Base-by-base conservation (phyloP, 2,888 invertebrate species). In the Lagria hirta region DNA sequence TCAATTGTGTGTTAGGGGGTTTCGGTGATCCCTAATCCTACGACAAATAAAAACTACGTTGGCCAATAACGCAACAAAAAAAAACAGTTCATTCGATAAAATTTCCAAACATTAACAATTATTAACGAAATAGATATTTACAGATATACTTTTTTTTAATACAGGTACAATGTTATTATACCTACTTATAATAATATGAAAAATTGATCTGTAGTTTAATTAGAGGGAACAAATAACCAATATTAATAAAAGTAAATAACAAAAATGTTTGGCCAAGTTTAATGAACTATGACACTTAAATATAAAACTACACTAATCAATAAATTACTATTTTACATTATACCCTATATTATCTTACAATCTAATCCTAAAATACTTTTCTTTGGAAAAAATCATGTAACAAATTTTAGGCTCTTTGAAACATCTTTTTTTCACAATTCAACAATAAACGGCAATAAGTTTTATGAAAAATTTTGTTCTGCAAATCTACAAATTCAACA, bases 281-380 rank as follows among this genome's bases (percentile, higher is more conserved):
- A 42, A 35, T 45, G 14, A 36, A 41, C 44, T 51, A 55, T 32
- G 44, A 49, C 47, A 56, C 50, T 49, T 52, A 51, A 37, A 49
- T 53, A 42, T 55, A n/a, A n/a, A n/a, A n/a, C 52, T 43, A 48
- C 44, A 51, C 57, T 61, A 60, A 35, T 58, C 40, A 61, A 60
- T 61, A 61, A 61, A 56, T 61, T 61, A 61, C 56, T 57, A 56
- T 48, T 55, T 58, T 58, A 59, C 44, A 55, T 48, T 43, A 32
- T n/a, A n/a, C n/a, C n/a, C 35, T 49, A 47, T 27, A 29, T 5
- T 14, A 21, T n/a, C 40, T 46, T 52, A 53, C 8, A 20, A 30
- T 17, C 52, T 54, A 55, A 43, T 47, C 46, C 48, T 54, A 48
- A 45, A 54, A 48, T 56, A 49, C 48, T 48, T 55, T n/a, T 23